Evolutionary conservation across 2,113 vertebrate genomes (phyloP), one percentile per base, ranked within the genome.

Genomic region (Carassius carassius): DNA sequence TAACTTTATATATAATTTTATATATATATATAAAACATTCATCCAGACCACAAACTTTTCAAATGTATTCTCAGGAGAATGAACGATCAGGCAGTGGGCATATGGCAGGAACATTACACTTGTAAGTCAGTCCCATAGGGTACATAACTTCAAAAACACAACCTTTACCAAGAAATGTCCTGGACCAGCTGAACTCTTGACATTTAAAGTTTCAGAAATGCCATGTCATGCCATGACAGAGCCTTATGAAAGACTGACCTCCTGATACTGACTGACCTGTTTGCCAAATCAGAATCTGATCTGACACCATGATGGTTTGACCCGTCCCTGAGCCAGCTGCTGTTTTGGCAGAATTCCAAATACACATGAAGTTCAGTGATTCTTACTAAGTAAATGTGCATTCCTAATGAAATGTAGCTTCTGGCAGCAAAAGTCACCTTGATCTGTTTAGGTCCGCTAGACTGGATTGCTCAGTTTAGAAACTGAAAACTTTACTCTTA

Each of bases 201-300:
- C 65, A 51, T 81, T 70, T 56, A 70, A 32, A 35, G 44, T 51
- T 70, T 54, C 23, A 65, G 41, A 67, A 29, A 3, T 32, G 41
- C 62, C 41, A 49, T 12, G 37, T 51, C 47, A 81, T 12, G 37
- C 32, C 47, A 81, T 9, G 44, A 9, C 13, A 49, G 41, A 74
- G 72, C 12, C 79, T 81, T 49, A 69, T 29, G 70, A 83, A n/a
- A 83, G 83, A 54, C 74, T 84, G 83, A 67, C 83, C 62, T 54
- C 41, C 25, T 78, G 78, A 78, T 16, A 77, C n/a, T n/a, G n/a
- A n/a, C n/a, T n/a, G n/a, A n/a, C n/a, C n/a, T n/a, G 41, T 78
- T 69, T 65, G 73, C 25, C 14, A 41, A 67, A 67, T 54, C 60
- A 78, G 60, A 77, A 13, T 35, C 25, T 67, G 63, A 70, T 81